Base-by-base conservation (phyloP, 1,140 invertebrate species). In the Akabosia matsudoensis region DNA sequence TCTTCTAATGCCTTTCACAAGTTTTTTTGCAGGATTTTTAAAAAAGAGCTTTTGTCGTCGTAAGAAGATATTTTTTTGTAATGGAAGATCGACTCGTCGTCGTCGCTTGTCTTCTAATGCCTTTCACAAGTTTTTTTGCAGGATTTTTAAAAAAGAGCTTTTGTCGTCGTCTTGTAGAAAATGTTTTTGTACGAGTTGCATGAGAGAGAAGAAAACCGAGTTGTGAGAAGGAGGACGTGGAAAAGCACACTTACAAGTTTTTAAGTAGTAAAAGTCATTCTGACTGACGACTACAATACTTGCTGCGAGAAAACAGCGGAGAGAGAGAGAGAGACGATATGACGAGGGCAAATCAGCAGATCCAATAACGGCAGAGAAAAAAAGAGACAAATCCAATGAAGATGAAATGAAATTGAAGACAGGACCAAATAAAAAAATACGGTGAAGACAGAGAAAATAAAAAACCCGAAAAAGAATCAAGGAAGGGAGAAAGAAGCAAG, bases 341-440 rank as follows among this genome's bases (percentile, higher is more conserved):
- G 61, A 67, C 24, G 30, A 67, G 61, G 61, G 30, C 30, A 67
- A 28, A 67, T 28, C 24, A 67, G 30, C 61, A 67, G 61, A 67
- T 67, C 61, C 61, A 67, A 67, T 67, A 67, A 67, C 28, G 24
- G 28, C 26, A 67, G 61, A 30, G 3, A 10, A 30, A n/a, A 30
- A 30, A 16, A 30, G 30, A 31, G 30, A 67, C 61, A 67, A 67
- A 67, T 67, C 61, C 61, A 67, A 67, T 67, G 61, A 67, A 30
- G 61, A 67, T 67, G 61, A 67, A 67, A 67, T 67, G 61, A 67
- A 67, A 67, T 67, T 67, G 61, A 67, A 67, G 61, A 67, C 61
- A 22, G 61, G n/a, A n/a, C n/a, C n/a, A n/a, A n/a, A n/a, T n/a
- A n/a, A n/a, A 67, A 67, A 67, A 67, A 67, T 31, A 67, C 30